These are phyloP conservation scores for Phataginus tricuspis DNA, from an alignment of 2,797 vertebrate species.

Conservation along the genomic window DNA sequence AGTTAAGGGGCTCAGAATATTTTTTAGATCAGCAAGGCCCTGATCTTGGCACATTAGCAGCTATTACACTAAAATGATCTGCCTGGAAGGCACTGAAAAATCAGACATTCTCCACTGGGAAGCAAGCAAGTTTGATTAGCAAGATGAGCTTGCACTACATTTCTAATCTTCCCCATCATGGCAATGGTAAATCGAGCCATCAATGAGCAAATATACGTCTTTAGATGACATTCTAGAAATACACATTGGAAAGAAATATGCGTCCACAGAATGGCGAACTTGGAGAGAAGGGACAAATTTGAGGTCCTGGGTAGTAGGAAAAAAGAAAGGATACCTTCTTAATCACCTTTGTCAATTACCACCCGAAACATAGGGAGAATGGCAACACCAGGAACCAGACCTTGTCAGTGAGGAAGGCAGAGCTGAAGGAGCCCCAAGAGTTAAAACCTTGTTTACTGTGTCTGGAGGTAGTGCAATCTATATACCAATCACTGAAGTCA, in stretches of 20 bases:
- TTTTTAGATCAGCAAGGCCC: constrained; percentile 13
- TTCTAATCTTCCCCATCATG: constrained; percentile 35
- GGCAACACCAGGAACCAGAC: constrained; percentile 71
- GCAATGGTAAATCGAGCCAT: constrained; percentile 33
- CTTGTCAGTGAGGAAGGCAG: constrained; percentile 67
- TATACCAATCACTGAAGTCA: constrained; percentile 75
- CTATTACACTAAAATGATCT: constrained; percentile 19
- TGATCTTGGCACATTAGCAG: constrained; percentile 16
- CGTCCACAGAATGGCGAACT: not conserved
- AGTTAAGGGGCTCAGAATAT: constrained; percentile 29
- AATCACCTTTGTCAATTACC: constrained; percentile 73
- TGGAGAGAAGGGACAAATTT: not conserved
- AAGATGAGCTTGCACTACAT: constrained; percentile 46
- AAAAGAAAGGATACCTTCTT: constrained; percentile 67
- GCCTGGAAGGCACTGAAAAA: constrained; percentile 1
- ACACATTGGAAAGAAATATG: not conserved
- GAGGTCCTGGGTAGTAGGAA: constrained; percentile 33
- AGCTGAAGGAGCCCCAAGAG: constrained; percentile 73
- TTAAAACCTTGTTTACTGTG: constrained; percentile 79
- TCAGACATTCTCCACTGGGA: constrained; percentile 25
- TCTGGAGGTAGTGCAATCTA: constrained; percentile 76
- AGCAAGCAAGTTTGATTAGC: constrained; percentile 54
- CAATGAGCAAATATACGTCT: constrained; percentile 29
- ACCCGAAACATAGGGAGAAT: not conserved
- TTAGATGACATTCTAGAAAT: constrained; percentile 13